phyloP scores from a whole-genome alignment of 2,888 invertebrate species.

The Dichetophora obliterata region DNA sequence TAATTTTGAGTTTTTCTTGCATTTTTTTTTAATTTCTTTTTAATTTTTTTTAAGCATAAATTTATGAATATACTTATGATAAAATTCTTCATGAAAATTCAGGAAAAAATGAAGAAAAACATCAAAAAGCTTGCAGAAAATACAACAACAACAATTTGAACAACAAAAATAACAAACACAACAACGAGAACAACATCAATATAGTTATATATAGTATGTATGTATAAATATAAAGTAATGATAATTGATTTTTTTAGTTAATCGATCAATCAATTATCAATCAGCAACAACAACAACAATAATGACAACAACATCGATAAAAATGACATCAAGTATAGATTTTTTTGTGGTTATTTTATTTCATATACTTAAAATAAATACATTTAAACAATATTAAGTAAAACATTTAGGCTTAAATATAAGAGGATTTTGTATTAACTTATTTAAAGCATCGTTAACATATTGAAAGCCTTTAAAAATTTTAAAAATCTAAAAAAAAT shows the following conservation, averaged over 20 bases:
- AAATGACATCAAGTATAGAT: slow-evolving; percentile 58
- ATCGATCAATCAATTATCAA: slow-evolving; percentile 26
- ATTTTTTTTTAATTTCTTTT: slow-evolving; percentile 12
- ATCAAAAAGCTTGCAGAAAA: slow-evolving; percentile 43
- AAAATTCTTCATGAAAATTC: slow-evolving; percentile 3
- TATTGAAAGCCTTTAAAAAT: not conserved
- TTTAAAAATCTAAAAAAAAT: too few species aligned
- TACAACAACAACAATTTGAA: slow-evolving; percentile 29
- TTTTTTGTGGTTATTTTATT: slow-evolving; percentile 10
- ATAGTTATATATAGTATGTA: slow-evolving; percentile 39
- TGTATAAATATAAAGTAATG: slow-evolving; percentile 10
- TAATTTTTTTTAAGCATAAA: not conserved
- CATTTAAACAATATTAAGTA: not conserved
- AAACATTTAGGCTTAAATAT: not conserved
- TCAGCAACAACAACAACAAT: slow-evolving; percentile 48
- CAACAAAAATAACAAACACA: slow-evolving; percentile 47
- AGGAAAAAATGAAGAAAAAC: slow-evolving; percentile 44
- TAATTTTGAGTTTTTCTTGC: slow-evolving; percentile 27
- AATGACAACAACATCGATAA: slow-evolving; percentile 60
- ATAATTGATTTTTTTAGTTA: not conserved
- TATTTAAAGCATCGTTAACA: too few species aligned
- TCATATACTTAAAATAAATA: slow-evolving; percentile 9
- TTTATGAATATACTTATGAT: not conserved
- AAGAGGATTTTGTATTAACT: not conserved
- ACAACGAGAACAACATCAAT: slow-evolving; percentile 54